Conservation (phyloP, 2,888 invertebrate species). For the Aporophyla lueneburgensis region DNA sequence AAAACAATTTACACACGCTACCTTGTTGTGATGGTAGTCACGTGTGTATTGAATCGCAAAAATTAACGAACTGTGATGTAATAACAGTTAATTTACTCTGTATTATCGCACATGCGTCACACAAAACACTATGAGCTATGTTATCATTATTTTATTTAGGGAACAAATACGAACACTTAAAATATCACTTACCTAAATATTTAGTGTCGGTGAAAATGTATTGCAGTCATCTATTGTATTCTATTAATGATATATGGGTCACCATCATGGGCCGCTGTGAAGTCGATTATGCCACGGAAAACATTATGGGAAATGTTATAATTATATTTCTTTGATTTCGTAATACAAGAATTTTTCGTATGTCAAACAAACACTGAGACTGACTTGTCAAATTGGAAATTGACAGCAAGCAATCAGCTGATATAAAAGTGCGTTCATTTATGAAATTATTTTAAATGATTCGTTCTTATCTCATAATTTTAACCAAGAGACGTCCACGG, state of each 20-base stretch:
- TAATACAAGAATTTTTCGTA: constrained; percentile 71
- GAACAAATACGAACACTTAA: constrained; percentile 1
- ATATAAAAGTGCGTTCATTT: constrained; percentile 36
- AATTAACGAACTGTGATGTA: constrained; percentile 43
- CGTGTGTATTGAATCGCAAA: constrained; percentile 29
- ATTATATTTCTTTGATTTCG: constrained; percentile 74
- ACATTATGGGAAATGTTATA: constrained; percentile 69
- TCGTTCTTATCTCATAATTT: not conserved
- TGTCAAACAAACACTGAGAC: constrained; percentile 42
- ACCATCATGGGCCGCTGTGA: constrained; percentile 65
- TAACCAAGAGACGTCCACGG: not conserved
- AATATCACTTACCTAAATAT: constrained; percentile 64
- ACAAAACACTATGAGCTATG: constrained; percentile 11
- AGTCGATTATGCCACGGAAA: constrained; percentile 69
- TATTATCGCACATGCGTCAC: constrained; percentile 47
- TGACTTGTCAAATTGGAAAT: constrained; percentile 25
- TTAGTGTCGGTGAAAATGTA: constrained; percentile 45
- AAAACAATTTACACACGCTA: not conserved
- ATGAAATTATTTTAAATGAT: not conserved
- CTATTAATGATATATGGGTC: constrained; percentile 60
- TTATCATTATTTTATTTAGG: constrained; percentile 17
- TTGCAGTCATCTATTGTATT: constrained; percentile 71
- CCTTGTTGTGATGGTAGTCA: constrained; percentile 4
- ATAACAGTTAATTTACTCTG: constrained; percentile 31
- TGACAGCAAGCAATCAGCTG: constrained; percentile 67